phyloP scores from a whole-genome alignment of 2,888 invertebrate genomes.

The Poecilobothrus nobilitatus region DNA sequence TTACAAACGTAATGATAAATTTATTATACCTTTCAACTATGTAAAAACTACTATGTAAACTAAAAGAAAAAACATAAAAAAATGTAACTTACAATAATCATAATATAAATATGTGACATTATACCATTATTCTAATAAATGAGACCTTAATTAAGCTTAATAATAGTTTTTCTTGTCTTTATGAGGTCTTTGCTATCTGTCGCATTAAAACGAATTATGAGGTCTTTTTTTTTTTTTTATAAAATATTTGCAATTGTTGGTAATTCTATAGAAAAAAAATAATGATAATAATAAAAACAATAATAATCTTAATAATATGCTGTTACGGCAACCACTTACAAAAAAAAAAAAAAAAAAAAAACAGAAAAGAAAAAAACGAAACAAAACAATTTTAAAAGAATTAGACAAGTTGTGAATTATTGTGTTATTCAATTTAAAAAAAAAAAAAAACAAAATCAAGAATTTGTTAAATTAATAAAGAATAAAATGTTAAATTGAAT shows the following conservation, averaged over 20 bases:
- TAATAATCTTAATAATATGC: too few relatives aligned
- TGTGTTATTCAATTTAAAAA: conserved; percentile 9
- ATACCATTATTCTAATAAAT: conserved; percentile 23
- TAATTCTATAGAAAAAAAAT: too few relatives aligned
- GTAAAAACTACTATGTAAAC: too few relatives aligned
- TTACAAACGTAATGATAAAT: too few relatives aligned
- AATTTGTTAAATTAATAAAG: neutral
- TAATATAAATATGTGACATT: neutral
- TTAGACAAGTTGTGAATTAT: conserved; percentile 5
- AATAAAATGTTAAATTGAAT: conserved; percentile 8
- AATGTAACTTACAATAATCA: too few relatives aligned
- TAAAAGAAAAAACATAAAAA: too few relatives aligned
- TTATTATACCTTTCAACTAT: too few relatives aligned
- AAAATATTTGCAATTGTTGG: too few relatives aligned
- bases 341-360: too few relatives aligned
- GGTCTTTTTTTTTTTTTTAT: too few relatives aligned
- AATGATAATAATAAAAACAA: too few relatives aligned
- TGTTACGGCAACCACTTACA: too few relatives aligned
- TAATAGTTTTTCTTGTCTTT: conserved; percentile 9
- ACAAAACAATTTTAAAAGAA: neutral
- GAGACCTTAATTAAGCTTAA: conserved; percentile 25
- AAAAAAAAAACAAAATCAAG: neutral
- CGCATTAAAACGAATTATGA: neutral
- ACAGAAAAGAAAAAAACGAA: neutral
- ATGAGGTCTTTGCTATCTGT: neutral